Conservation (phyloP, 2,797 vertebrate species). For the Melanitta fusca region DNA sequence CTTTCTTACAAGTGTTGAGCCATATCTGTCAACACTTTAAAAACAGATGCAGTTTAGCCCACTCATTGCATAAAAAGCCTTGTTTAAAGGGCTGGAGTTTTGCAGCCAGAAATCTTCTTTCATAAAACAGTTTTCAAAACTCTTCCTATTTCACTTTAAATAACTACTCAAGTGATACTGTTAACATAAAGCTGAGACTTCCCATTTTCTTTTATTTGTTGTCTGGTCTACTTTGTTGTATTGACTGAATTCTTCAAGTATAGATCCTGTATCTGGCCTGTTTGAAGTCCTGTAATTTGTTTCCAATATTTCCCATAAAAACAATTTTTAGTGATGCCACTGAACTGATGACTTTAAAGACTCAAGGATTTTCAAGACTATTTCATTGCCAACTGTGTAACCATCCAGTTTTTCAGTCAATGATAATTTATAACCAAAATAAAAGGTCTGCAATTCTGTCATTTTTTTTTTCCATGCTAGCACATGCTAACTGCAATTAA, state of each 20-base stretch:
- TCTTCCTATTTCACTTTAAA: background rate
- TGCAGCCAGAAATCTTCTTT: background rate
- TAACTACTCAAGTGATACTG: background rate
- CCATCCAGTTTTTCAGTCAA: background rate
- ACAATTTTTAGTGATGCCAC: background rate
- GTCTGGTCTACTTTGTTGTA: background rate
- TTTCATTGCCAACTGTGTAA: background rate
- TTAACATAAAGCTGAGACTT: background rate
- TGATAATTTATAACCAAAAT: background rate
- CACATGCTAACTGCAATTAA: background rate
- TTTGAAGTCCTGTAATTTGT: background rate
- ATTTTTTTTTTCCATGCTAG: background rate
- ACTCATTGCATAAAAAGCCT: background rate
- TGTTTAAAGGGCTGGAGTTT: background rate
- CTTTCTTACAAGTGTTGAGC: background rate
- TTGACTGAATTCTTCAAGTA: background rate
- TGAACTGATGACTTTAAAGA: background rate
- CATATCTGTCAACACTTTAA: background rate
- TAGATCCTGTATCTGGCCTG: background rate
- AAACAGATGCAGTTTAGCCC: background rate
- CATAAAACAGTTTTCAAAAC: background rate
- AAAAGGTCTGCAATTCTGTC: background rate
- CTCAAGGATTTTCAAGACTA: background rate
- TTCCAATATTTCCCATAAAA: background rate
- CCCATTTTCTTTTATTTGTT: background rate